Conservation (phyloP, 2,797 vertebrate genomes). For the Sciurus vulgaris region DNA sequence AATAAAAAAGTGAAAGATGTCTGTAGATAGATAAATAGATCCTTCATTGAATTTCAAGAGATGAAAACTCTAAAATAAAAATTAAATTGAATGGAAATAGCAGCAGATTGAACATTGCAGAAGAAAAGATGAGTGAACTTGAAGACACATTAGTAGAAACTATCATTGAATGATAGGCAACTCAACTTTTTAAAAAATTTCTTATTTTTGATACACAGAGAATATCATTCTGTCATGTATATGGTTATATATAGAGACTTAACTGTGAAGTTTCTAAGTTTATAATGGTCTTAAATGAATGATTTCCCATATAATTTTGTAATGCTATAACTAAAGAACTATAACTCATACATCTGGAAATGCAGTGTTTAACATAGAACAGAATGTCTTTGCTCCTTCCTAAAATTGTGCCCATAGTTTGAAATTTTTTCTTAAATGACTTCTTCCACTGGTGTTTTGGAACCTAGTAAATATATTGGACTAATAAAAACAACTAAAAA, state of each 20-base stretch:
- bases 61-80: not conserved
- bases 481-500: not conserved
- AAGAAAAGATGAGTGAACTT: not conserved
- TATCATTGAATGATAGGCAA: not conserved
- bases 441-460: constrained; percentile 61
- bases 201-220: not conserved
- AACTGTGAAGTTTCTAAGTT: not conserved
- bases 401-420: constrained; percentile 43
- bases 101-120: not conserved
- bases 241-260: not conserved
- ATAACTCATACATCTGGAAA: not conserved
- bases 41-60: not conserved
- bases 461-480: not conserved
- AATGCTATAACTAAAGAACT: not conserved
- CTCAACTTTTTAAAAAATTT: too few species aligned
- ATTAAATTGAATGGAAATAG: not conserved
- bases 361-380: not conserved
- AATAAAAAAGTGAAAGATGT: too few species aligned
- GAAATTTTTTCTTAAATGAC: constrained; percentile 49
- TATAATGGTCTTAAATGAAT: not conserved
- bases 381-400: fast-evolving
- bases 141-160: not conserved
- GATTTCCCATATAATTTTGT: not conserved
- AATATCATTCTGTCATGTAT: not conserved
- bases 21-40: not conserved